Evolutionary conservation across 2,113 vertebrate species (phyloP), one percentile per base, ranked within the genome.

Genomic region (Macaca nemestrina): DNA sequence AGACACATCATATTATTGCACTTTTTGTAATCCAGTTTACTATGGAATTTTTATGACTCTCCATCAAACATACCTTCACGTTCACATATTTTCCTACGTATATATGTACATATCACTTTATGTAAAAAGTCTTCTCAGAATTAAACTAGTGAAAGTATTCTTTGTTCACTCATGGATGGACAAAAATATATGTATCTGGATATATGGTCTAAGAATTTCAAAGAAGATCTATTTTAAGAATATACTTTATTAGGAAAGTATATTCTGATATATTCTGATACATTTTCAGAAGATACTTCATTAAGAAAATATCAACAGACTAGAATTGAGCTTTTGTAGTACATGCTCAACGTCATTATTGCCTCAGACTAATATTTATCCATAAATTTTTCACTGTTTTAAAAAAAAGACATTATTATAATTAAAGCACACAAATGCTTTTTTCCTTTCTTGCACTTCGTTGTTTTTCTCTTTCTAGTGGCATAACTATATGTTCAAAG

Each of bases 331-430:
- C 16, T 16, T n/a, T 0, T 9, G 20, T 73, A 59, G 14, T 27
- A 7, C 27, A 48, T 25, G 7, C 17, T 20, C 20, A 59, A 10
- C 64, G 35, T 82, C 20, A 12, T 59, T 81, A 55, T 59, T 70
- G 35, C 25, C 20, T 70, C 14, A 59, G 32, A 57, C 22, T n/a
- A 92, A 73, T 22, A 18, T 59, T 25, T 30, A 68, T 16, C 14
- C 72, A 11, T 8, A 68, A 40, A 0, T 72, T 45, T 35, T 11
- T 3, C 52, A 7, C 4, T 52, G 5, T 52, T 23, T 20, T 0
- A 11, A 2, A 43, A 81, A 20, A 91, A 52, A 32, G 9, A 38
- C 11, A 91, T 43, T 55, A 70, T 8, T 30, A 8, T 40, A 68
- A 67, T 61, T 30, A 30, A 61, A 59, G 18, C 17, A 10, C 27